Base-by-base conservation (phyloP, 2,113 vertebrate genomes). In the Regulus satrapa region DNA sequence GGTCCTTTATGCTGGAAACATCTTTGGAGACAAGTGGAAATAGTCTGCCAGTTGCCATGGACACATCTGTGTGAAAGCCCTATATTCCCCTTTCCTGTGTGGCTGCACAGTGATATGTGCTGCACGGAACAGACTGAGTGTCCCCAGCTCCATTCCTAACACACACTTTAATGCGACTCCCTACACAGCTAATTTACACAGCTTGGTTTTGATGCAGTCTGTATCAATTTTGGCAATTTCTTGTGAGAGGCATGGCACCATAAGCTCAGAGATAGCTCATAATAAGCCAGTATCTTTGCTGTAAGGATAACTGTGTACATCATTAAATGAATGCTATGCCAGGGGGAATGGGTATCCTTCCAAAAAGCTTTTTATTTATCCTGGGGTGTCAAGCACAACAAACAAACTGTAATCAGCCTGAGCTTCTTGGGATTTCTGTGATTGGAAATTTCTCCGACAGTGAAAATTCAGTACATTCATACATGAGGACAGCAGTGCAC, bases 321-420 rank as follows among this genome's bases (percentile, higher is more conserved):
- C 67, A 88, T 84, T 84, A 78, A 95, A 88, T 55, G 76, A 89
- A 89, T 94, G 79, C 43, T 81, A 14, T 89, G 92, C 91, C 91
- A 69, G 83, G 25, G 88, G 76, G 80, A 91, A 75, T 45, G 83
- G 51, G 76, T 94, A 81, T 84, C 72, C 79, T 91, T 97, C 94
- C 95, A 97, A 94, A 95, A 86, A 88, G 68, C 46, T 94, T 94
- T 74, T 90, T 63, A 81, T 95, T 95, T 97, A 84, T 91, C 80
- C 88, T 92, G 75, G 29, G 48, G 79, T 88, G 83, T 91, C 83
- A 78, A 67, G 64, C 83, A 86, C 86, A 92, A 80, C 79, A 96
- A 96, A 92, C 76, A 92, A 94, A 77, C 43, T 71, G 51, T 87
- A 94, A 84, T 94, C 73, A 94, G 80, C 56, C 61, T 71, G 80